phyloP scores from a whole-genome alignment of 2,797 vertebrate species.

The Urophycis tenuis region DNA sequence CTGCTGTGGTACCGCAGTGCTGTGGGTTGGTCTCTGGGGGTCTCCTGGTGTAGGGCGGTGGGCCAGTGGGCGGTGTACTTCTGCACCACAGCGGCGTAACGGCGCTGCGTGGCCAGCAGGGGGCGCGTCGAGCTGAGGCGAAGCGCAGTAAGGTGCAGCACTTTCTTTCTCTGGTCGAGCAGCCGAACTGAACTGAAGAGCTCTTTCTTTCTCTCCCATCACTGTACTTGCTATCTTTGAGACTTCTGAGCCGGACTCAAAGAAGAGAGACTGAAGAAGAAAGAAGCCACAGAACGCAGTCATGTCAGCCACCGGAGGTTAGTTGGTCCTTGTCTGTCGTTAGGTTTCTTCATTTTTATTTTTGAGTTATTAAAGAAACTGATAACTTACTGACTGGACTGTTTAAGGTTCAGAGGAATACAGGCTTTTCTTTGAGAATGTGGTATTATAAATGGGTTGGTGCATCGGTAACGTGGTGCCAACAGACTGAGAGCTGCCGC shows the following conservation, averaged over 20 bases:
- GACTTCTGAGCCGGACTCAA: background rate
- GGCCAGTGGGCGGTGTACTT: conserved; percentile 8
- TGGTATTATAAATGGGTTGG: background rate
- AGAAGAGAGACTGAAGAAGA: background rate
- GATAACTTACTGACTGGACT: too few relatives aligned
- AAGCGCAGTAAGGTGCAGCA: background rate
- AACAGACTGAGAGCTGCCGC: background rate
- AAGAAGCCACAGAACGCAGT: conserved; percentile 38
- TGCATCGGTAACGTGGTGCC: background rate
- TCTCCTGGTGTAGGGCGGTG: too few relatives aligned
- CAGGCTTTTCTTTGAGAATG: background rate
- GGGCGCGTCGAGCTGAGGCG: conserved; percentile 19
- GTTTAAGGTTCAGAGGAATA: background rate
- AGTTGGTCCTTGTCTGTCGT: conserved; percentile 21
- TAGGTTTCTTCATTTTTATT: background rate
- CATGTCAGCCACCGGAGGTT: conserved; percentile 70
- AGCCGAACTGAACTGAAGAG: too few relatives aligned
- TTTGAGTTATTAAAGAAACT: background rate
- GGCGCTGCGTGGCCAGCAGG: conserved; percentile 41
- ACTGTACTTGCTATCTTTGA: background rate
- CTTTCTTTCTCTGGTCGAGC: background rate
- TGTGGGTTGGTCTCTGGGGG: too few relatives aligned
- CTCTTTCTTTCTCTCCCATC: background rate
- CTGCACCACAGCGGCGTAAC: conserved; percentile 23
- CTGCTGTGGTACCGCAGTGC: too few relatives aligned